Evolutionary conservation across 2,888 invertebrate genomes (phyloP), one percentile per base, ranked within the genome.

Genomic region (Nebria brevicollis): DNA sequence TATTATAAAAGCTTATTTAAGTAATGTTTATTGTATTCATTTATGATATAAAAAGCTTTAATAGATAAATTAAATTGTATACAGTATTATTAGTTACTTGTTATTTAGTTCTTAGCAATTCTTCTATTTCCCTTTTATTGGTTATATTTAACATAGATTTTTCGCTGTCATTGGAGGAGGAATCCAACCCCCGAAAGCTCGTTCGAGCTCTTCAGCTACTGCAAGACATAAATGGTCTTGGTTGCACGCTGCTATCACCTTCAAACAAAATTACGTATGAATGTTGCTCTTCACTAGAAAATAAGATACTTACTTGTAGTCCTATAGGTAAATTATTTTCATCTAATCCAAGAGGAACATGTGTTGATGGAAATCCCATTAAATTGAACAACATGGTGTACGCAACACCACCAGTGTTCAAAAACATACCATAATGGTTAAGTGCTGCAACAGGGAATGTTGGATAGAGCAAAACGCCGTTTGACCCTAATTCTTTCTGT

Each of bases 141-240:
- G 34, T 34, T 34, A 34, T 34, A 34, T 34, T 34, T 34, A 34
- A 5, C 34, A 34, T 34, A 1, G 34, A 34, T 34, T 34, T 54
- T 54, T 8, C 8, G 11, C 8, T 8, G 54, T 54, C 54, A 54
- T 66, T 34, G 70, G 72, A 8, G 94, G 93, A 10, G 93, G 91
- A 64, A 90, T 87, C 97, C 97, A 97, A 0, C 97, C 97, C 0
- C 96, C 96, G 88, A 96, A 96, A 10, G 91, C 93, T 66, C 90
- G 90, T 86, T 97, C 96, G 68, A 98, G 87, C 85, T 95, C 94
- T 83, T 90, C 90, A 1, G 97, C 97, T 4, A 97, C 94, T 0
- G 95, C 94, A 26, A 98, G 87, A 82, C 96, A 95, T 8, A 97
- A 88, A 81, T 94, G 91, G 88, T 98, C 98, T 86, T 95, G 94